Evolutionary conservation across 2,113 vertebrate genomes (phyloP).

Genomic region (Pteruthius melanotis): DNA sequence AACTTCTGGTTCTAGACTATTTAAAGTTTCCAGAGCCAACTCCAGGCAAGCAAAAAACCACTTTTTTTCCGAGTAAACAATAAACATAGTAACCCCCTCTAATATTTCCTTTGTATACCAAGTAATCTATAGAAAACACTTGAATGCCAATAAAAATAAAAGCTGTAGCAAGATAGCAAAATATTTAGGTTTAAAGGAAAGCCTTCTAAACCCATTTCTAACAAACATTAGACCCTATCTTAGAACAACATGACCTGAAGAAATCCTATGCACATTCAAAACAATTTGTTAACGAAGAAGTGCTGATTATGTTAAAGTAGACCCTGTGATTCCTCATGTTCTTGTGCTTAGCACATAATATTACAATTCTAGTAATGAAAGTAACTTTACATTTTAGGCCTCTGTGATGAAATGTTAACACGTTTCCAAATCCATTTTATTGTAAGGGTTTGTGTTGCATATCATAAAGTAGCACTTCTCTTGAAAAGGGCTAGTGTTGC

Average conservation of each 20-base stretch:
- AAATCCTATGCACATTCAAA: background rate
- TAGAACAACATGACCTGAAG: background rate
- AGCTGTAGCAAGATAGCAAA: background rate
- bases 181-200: background rate
- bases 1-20: background rate
- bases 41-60: background rate
- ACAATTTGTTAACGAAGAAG: background rate
- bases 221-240: background rate
- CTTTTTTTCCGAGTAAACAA: background rate
- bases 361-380: background rate
- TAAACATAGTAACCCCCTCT: background rate
- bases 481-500: background rate
- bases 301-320: background rate
- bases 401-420: background rate
- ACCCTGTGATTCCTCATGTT: background rate
- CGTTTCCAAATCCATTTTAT: background rate
- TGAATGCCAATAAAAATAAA: background rate
- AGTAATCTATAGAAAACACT: background rate
- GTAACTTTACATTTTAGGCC: background rate
- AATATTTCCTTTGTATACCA: background rate
- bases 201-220: background rate
- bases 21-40: background rate
- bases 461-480: background rate
- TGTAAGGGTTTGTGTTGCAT: background rate
- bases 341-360: background rate